These are phyloP conservation scores for Charaxes varanes DNA, from an alignment of 1,140 invertebrate genomes.

Conservation along the genomic window DNA sequence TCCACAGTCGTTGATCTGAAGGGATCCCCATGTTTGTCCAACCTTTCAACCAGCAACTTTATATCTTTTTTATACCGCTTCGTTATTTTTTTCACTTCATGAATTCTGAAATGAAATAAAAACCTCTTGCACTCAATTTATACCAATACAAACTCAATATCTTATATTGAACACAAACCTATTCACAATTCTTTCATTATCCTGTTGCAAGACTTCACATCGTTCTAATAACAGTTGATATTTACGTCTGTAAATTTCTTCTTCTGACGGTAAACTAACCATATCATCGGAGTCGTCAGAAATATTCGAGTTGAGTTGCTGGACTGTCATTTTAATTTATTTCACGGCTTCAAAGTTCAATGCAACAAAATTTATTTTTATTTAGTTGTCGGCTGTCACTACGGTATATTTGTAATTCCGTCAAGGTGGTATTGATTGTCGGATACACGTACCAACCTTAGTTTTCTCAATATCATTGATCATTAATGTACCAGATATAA, in stretches of 20 bases:
- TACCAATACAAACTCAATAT: constrained; percentile 14
- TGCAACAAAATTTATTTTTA: constrained; percentile 60
- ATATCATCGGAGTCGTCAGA: constrained; percentile 75
- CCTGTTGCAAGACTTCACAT: constrained; percentile 79
- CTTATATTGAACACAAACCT: constrained; percentile 59
- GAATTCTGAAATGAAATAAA: constrained; percentile 67
- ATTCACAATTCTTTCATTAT: constrained; percentile 79
- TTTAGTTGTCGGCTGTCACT: constrained; percentile 45
- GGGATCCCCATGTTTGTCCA: constrained; percentile 69
- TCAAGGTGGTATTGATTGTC: constrained; percentile 27
- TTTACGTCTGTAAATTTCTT: constrained; percentile 77
- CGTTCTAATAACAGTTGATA: constrained; percentile 78
- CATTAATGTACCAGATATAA: too few species aligned
- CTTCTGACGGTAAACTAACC: constrained; percentile 72
- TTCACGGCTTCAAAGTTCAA: constrained; percentile 69
- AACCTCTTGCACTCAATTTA: constrained; percentile 10
- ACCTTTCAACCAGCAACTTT: constrained; percentile 67
- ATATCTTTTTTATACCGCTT: constrained; percentile 75
- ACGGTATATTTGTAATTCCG: constrained; percentile 14
- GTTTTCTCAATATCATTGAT: too few species aligned
- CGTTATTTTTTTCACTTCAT: constrained; percentile 76
- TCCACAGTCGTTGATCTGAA: constrained; percentile 60
- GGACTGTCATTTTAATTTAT: constrained; percentile 75
- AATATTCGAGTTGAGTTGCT: constrained; percentile 71
- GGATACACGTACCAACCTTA: constrained; percentile 10